A percentile compares a stretch with the other conserved stretches of the same genome.
Conservation (phyloP, 2,888 invertebrate species). For the Eupsilia transversa region DNA sequence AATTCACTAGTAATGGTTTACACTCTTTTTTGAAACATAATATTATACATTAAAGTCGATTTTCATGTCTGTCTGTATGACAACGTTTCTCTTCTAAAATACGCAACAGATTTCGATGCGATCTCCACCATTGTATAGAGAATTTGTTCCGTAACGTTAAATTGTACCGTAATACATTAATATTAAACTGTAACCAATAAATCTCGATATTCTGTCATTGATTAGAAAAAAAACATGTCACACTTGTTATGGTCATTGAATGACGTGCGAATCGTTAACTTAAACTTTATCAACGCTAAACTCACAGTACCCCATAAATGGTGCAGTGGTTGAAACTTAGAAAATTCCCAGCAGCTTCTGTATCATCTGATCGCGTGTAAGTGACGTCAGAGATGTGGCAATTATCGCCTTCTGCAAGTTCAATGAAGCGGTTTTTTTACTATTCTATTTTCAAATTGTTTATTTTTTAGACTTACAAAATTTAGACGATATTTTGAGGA, state of each 20-base stretch:
- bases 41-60: background rate
- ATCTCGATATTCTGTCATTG: background rate
- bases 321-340: constrained; percentile 11
- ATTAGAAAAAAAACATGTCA: background rate
- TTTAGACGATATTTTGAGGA: background rate
- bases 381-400: constrained; percentile 49
- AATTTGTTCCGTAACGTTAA: background rate
- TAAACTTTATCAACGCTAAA: constrained; percentile 14
- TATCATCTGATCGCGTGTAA: background rate
- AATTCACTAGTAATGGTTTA: background rate
- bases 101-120: no score
- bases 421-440: constrained; percentile 29
- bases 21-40: background rate
- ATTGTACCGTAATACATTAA: background rate
- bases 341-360: constrained; percentile 28
- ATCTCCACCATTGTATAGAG: background rate
- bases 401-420: constrained; percentile 39
- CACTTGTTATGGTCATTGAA: background rate
- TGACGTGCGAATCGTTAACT: background rate
- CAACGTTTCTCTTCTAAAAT: no score
- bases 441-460: constrained; percentile 16
- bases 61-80: background rate
- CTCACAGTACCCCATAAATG: constrained; percentile 1
- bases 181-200: background rate
- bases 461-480: constrained; percentile 1